A percentile compares a stretch with the other conserved stretches of the same genome.
These are phyloP conservation scores for Heliothis subflexa DNA, from an alignment of 1,140 invertebrate genomes.

Conservation along the genomic window DNA sequence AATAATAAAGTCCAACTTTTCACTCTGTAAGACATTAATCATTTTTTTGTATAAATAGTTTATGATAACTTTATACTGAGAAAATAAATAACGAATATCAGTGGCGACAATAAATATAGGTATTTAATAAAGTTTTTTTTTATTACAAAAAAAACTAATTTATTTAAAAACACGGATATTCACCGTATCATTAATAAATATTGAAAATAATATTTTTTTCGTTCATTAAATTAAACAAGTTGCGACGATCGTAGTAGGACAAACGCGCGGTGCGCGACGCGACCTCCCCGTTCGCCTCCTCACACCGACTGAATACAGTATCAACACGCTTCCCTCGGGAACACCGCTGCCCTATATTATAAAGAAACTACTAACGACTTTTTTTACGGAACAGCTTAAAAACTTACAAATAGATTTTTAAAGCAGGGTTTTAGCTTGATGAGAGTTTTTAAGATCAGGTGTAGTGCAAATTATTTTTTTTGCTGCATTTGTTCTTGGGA, in stretches of 20 bases:
- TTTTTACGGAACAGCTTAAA: slow-evolving; percentile 25
- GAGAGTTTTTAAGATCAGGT: not conserved
- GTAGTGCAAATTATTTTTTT: not conserved
- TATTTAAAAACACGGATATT: too few species aligned
- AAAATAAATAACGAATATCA: too few species aligned
- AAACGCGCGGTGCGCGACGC: slow-evolving; percentile 31
- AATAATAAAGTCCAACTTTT: not conserved
- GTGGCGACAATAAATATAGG: not conserved
- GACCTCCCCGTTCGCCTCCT: slow-evolving; percentile 24
- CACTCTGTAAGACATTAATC: not conserved
- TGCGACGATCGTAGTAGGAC: not conserved
- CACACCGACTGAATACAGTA: slow-evolving; percentile 25
- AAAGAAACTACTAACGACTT: slow-evolving; percentile 26
- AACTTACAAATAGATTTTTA: slow-evolving; percentile 29
- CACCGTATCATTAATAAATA: too few species aligned
- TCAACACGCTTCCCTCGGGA: slow-evolving; percentile 23
- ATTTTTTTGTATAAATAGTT: not conserved
- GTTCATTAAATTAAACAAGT: not conserved
- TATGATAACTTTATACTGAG: not conserved
- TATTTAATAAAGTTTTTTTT: too few species aligned
- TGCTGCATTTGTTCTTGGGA: too few species aligned
- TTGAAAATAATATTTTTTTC: not conserved
- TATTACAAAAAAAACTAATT: too few species aligned
- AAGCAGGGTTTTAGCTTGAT: slow-evolving; percentile 18
- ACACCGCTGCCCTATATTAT: slow-evolving; percentile 27